Evolutionary conservation across 2,888 invertebrate species (phyloP).

Genomic region (Drosophila mayaguana): DNA sequence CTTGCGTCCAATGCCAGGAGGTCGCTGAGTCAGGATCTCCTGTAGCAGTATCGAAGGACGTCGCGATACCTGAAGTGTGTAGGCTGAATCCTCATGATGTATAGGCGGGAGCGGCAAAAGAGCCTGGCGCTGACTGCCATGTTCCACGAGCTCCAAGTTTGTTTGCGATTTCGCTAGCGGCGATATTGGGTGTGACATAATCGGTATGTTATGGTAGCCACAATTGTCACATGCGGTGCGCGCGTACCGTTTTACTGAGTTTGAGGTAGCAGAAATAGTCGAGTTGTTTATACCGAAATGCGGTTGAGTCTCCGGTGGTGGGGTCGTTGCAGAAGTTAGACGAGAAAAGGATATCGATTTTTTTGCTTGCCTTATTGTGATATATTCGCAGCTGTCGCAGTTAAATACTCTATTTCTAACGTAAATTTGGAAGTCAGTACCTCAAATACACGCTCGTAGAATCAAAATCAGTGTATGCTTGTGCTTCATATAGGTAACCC

Average conservation of each 20-base stretch:
- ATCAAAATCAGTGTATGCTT: background rate
- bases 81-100: slow-evolving; percentile 80
- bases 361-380: slow-evolving; percentile 64
- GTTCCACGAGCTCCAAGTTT: slow-evolving; percentile 81
- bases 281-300: slow-evolving; percentile 2
- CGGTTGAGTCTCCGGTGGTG: slow-evolving; percentile 8
- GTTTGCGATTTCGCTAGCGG: slow-evolving; percentile 82
- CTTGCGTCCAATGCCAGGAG: slow-evolving; percentile 88
- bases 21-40: slow-evolving; percentile 86
- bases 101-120: slow-evolving; percentile 69
- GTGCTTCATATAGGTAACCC: background rate
- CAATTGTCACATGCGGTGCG: slow-evolving; percentile 82
- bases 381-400: slow-evolving; percentile 66
- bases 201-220: slow-evolving; percentile 81
- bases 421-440: slow-evolving; percentile 10
- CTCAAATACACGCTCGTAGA: slow-evolving; percentile 16
- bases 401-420: slow-evolving; percentile 61
- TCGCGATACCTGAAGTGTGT: slow-evolving; percentile 83
- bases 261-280: slow-evolving; percentile 42
- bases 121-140: slow-evolving; percentile 67
- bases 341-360: slow-evolving; percentile 77
- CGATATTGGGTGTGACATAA: slow-evolving; percentile 83
- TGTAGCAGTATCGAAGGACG: slow-evolving; percentile 84
- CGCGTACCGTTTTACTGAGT: slow-evolving; percentile 66
- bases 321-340: slow-evolving; percentile 36